Conservation (phyloP, 2,113 vertebrate genomes). For the Archocentrus centrarchus region DNA sequence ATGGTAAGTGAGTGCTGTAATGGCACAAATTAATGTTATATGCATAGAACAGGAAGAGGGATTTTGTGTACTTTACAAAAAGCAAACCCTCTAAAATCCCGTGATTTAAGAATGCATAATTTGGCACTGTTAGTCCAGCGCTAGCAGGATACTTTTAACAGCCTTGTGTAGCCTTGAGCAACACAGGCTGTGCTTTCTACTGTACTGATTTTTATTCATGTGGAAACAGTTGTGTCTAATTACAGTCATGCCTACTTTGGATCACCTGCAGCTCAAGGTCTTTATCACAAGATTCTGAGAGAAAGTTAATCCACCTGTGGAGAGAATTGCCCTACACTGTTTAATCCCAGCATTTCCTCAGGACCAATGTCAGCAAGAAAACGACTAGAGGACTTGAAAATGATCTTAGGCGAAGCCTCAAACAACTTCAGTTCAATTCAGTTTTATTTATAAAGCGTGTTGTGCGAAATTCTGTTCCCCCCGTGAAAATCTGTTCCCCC, state of each 20-base stretch:
- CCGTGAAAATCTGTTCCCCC: too few species aligned
- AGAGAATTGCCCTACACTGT: constrained; percentile 42
- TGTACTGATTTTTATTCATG: not conserved
- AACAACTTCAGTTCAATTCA: not conserved
- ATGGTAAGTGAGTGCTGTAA: not conserved
- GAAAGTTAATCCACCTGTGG: constrained; percentile 67
- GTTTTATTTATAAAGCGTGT: too few species aligned
- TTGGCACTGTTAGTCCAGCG: not conserved
- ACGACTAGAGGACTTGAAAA: constrained; percentile 49
- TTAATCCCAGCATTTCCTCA: constrained; percentile 63
- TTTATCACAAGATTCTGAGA: constrained; percentile 64
- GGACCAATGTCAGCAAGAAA: constrained; percentile 18
- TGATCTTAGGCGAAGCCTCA: constrained; percentile 37
- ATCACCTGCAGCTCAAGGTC: constrained; percentile 40
- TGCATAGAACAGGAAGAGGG: not conserved
- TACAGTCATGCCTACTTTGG: constrained; percentile 48
- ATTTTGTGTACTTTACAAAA: not conserved
- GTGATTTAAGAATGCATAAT: not conserved
- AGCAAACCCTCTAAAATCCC: not conserved
- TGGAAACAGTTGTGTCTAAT: constrained; percentile 40
- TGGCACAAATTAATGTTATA: not conserved
- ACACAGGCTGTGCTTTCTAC: not conserved
- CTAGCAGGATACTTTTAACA: not conserved
- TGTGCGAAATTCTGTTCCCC: too few species aligned
- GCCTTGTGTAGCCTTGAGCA: not conserved